Evolutionary conservation across 53 echinoderm and acorn worm genomes (phyloP), one percentile per base, ranked within the genome.

Genomic region (Apostichopus leukothele): DNA sequence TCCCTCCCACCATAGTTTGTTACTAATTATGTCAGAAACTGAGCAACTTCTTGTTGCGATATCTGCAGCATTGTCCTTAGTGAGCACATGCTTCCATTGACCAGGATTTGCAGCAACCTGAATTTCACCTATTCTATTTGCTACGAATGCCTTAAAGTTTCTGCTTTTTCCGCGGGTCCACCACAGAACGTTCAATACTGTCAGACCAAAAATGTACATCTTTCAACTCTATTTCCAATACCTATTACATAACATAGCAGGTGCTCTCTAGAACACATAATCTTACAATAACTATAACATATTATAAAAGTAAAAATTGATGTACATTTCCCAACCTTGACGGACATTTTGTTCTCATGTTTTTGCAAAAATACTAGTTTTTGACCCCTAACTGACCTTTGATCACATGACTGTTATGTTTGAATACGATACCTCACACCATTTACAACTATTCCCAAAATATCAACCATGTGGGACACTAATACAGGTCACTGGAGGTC

Each of bases 161-260:
- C 77, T 76, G 6, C 89, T 88, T 25, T 54, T 14, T 23, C 89
- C 78, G 9, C 88, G 9, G n/a, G 60, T 26, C 89, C 78, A 77
- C 89, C 89, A 54, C 59, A 77, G 9, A 13, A 77, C 88, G 53
- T 88, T 78, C 77, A 88, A 88, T 88, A 55, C 88, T 88, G 78
- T 88, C 77, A 9, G 51, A 52, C 77, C 77, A 88, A 59, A 78
- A 78, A 6, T 19, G 11, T 75, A n/a, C 18, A 25, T 25, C 25
- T 25, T 25, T 25, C 25, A 25, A 25, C 25, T 25, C 25, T 25
- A 25, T 25, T 25, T 25, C 25, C 25, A 25, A 25, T 25, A 25
- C 25, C 25, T 25, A 25, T 25, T 25, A 25, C 25, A 25, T 25
- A 25, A 25, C 25, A 25, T 25, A 25, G 25, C 25, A 25, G 75